A percentile compares a stretch with the other conserved stretches of the same genome.
Evolutionary conservation across 2,797 vertebrate genomes (phyloP).

Genomic region (Semotilus atromaculatus): DNA sequence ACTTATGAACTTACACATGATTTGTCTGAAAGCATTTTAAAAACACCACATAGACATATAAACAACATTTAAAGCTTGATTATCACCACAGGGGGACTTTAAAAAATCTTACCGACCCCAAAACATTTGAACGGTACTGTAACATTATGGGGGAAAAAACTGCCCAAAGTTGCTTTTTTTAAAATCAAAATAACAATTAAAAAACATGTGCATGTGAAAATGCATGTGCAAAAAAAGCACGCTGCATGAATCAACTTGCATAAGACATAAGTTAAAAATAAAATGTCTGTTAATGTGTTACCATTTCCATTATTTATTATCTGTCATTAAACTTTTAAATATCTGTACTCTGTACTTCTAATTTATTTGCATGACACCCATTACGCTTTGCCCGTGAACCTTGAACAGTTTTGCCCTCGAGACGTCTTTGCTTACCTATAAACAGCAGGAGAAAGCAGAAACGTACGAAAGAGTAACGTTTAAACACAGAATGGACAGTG

Average conservation of each 20-base stretch:
- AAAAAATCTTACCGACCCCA: not conserved
- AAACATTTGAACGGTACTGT: not conserved
- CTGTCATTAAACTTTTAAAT: not conserved
- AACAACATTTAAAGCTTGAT: no score
- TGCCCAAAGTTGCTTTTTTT: not conserved
- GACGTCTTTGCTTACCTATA: conserved; percentile 37
- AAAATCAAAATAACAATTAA: not conserved
- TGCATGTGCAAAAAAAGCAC: not conserved
- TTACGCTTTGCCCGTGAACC: not conserved
- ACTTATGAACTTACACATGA: no score
- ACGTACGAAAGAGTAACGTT: conserved; percentile 24
- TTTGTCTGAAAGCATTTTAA: no score
- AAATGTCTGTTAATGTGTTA: not conserved
- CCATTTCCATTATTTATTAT: not conserved
- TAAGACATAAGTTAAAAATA: not conserved
- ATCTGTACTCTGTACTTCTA: not conserved
- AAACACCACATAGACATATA: no score
- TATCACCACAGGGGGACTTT: no score
- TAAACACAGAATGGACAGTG: not conserved
- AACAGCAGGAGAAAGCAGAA: conserved; percentile 26
- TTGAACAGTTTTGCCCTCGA: conserved; percentile 18
- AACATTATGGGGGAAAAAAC: not conserved
- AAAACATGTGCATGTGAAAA: not conserved
- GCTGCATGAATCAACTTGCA: not conserved
- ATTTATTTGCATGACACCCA: not conserved